Percentiles rank a stretch among this genome's conserved stretches.
Conservation (phyloP, 2,113 vertebrate species). For the Xenopus borealis region DNA sequence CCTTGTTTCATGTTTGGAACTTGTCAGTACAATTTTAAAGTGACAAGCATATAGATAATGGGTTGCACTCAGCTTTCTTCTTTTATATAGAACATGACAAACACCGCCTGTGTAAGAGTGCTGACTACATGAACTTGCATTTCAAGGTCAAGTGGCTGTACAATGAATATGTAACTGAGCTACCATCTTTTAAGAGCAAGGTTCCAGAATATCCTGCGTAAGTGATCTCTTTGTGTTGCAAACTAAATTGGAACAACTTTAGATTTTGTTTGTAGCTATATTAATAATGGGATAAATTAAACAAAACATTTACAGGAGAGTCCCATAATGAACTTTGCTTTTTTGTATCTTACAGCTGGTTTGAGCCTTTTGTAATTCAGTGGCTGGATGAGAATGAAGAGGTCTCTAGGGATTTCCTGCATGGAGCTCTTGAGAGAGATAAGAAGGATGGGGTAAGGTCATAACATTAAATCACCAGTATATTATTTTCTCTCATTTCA, state of each 20-base stretch:
- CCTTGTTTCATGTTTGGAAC: too few relatives aligned
- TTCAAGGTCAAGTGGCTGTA: slow-evolving; percentile 99
- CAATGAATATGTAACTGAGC: slow-evolving; percentile 95
- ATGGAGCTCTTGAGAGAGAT: slow-evolving; percentile 92
- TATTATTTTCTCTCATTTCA: too few relatives aligned
- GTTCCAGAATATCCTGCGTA: slow-evolving; percentile 96
- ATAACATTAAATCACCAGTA: not conserved
- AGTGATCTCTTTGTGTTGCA: slow-evolving; percentile 57
- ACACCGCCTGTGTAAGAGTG: slow-evolving; percentile 94
- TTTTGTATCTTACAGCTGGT: slow-evolving; percentile 77
- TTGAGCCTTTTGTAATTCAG: slow-evolving; percentile 96
- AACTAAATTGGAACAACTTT: not conserved
- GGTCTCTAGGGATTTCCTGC: slow-evolving; percentile 92
- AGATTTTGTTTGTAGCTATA: too few relatives aligned
- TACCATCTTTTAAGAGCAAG: slow-evolving; percentile 89
- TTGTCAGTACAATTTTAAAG: too few relatives aligned
- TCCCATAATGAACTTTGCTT: not conserved
- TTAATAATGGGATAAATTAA: too few relatives aligned
- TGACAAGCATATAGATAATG: not conserved
- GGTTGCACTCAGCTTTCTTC: too few relatives aligned
- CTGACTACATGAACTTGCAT: slow-evolving; percentile 98
- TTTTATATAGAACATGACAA: slow-evolving; percentile 83
- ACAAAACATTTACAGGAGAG: too few relatives aligned
- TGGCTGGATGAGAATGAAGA: slow-evolving; percentile 99
- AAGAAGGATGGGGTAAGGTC: slow-evolving; percentile 93